Percentiles rank a stretch among this genome's conserved stretches.
Conservation (phyloP, 1,140 invertebrate genomes). For the Magallana angulata region DNA sequence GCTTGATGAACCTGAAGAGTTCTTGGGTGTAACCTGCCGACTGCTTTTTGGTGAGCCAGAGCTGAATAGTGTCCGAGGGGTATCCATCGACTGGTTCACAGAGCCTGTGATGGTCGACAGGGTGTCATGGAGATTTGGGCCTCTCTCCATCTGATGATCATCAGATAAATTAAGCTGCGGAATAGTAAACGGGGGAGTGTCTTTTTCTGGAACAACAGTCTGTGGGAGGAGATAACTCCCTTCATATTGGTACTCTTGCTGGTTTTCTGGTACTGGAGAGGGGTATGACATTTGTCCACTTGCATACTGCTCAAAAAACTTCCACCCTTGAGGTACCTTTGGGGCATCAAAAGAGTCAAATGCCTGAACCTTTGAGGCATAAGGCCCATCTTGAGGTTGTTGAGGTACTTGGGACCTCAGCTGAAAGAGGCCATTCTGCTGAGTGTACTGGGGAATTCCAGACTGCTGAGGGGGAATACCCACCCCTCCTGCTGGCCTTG, state of each 20-base stretch:
- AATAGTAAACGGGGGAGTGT: slow-evolving; percentile 34
- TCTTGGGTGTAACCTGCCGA: slow-evolving; percentile 9
- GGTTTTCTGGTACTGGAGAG: neutral
- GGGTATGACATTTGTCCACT: slow-evolving; percentile 3
- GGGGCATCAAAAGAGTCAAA: neutral
- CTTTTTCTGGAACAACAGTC: slow-evolving; percentile 48
- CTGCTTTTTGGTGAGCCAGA: slow-evolving; percentile 1
- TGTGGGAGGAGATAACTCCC: slow-evolving; percentile 43
- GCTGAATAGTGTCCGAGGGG: slow-evolving; percentile 42
- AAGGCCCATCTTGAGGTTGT: slow-evolving; percentile 5
- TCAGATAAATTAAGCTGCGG: neutral
- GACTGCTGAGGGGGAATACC: neutral
- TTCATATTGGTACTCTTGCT: slow-evolving; percentile 20
- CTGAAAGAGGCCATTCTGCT: slow-evolving; percentile 56
- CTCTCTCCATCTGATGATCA: neutral
- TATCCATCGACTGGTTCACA: slow-evolving; percentile 22
- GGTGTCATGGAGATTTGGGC: slow-evolving; percentile 34
- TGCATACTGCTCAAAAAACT: slow-evolving; percentile 4
- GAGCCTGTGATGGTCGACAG: slow-evolving; percentile 47
- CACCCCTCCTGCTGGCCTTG: slow-evolving; percentile 27
- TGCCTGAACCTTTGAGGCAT: neutral
- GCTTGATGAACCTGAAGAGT: neutral
- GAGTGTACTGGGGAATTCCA: slow-evolving; percentile 43
- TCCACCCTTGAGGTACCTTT: neutral
- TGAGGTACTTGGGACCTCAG: slow-evolving; percentile 32